Evolutionary conservation across 2,888 invertebrate genomes (phyloP).

Genomic region (Pristionchus fissidentatus): DNA sequence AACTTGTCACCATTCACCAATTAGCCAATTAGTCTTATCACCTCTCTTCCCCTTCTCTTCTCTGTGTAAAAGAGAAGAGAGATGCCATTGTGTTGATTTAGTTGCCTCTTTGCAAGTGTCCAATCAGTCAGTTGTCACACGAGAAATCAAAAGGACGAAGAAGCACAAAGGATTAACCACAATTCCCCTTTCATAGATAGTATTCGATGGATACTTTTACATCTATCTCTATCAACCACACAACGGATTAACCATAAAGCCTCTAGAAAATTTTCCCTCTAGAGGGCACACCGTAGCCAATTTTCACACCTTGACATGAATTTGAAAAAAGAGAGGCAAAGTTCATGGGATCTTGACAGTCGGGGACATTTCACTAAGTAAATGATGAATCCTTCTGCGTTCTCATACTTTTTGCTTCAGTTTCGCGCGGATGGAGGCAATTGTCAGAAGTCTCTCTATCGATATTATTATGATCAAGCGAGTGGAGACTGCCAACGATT

Average conservation of each 20-base stretch:
- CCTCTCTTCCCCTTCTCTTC: conserved; percentile 9
- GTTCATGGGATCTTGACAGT: no score
- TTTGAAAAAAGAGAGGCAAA: neutral
- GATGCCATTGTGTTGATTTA: conserved; percentile 45
- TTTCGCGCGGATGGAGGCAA: conserved; percentile 59
- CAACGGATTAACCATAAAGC: neutral
- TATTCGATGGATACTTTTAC: no score
- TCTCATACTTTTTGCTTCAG: neutral
- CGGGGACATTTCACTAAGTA: no score
- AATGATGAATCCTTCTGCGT: neutral
- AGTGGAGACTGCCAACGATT: conserved; percentile 68
- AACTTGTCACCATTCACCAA: conserved; percentile 3
- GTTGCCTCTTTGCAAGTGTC: neutral
- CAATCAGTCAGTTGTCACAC: conserved; percentile 43
- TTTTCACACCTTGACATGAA: no score
- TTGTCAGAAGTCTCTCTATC: conserved; percentile 66
- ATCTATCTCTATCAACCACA: no score
- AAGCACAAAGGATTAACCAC: neutral
- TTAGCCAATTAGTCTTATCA: conserved; percentile 45
- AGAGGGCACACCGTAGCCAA: no score
- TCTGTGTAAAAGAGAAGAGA: conserved; percentile 34
- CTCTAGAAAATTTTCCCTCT: neutral
- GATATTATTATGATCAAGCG: conserved; percentile 69
- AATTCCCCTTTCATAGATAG: no score
- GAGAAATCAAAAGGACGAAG: neutral